These are phyloP conservation scores for Endomychus coccineus DNA, from an alignment of 2,888 invertebrate species.

Conservation along the genomic window DNA sequence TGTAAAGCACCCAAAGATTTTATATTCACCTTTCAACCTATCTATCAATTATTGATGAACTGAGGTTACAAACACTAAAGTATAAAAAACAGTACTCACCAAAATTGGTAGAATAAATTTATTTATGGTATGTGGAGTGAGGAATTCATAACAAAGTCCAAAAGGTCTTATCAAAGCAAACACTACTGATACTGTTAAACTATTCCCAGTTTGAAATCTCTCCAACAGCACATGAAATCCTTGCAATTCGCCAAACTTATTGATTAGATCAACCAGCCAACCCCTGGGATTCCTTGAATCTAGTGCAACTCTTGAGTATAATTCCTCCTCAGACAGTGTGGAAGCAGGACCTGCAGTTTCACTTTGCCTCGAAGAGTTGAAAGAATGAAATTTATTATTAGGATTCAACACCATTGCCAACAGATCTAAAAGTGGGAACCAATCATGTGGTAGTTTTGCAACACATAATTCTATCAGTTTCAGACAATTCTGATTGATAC, in stretches of 20 bases:
- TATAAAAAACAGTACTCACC: too few species aligned
- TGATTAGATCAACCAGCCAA: conserved; percentile 94
- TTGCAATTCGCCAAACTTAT: conserved; percentile 82
- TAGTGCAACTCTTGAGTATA: conserved; percentile 63
- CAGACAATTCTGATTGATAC: conserved; percentile 89
- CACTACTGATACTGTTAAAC: conserved; percentile 68
- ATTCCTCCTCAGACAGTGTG: conserved; percentile 60
- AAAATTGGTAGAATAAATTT: conserved; percentile 89
- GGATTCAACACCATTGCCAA: conserved; percentile 92
- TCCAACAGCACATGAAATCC: conserved; percentile 83
- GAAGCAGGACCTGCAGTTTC: conserved; percentile 60
- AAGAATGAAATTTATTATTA: conserved; percentile 89
- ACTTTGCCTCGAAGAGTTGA: conserved; percentile 69
- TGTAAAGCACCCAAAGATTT: too few species aligned
- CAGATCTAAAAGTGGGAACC: conserved; percentile 86
- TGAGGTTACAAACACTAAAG: too few species aligned
- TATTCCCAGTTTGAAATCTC: conserved; percentile 69
- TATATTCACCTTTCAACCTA: too few species aligned
- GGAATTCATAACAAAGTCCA: conserved; percentile 83
- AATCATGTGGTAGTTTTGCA: conserved; percentile 80
- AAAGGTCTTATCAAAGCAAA: conserved; percentile 82
- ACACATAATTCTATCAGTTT: conserved; percentile 89
- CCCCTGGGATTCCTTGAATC: conserved; percentile 85
- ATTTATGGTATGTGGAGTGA: conserved; percentile 83
- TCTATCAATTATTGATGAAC: too few species aligned